Evolutionary conservation across 2,113 vertebrate genomes (phyloP).

Genomic region (Poeciliopsis retropinna): DNA sequence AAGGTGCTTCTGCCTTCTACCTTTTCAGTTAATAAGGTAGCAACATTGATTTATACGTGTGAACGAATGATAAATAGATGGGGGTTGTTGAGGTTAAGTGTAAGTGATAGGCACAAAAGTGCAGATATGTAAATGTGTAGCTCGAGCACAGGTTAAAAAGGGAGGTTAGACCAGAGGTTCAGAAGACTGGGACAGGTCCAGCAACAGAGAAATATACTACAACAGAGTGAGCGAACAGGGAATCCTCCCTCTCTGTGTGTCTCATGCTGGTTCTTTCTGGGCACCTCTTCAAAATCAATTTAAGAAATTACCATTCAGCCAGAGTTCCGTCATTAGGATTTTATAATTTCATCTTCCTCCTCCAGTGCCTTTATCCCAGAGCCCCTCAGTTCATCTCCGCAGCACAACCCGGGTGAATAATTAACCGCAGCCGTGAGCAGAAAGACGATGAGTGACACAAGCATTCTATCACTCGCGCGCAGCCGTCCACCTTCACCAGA

Average conservation of each 20-base stretch:
- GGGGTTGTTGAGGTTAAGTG: slow-evolving; percentile 38
- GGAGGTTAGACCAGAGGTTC: slow-evolving; percentile 45
- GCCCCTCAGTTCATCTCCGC: slow-evolving; percentile 75
- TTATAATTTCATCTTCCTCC: slow-evolving; percentile 81
- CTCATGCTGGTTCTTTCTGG: slow-evolving; percentile 62
- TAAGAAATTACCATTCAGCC: slow-evolving; percentile 78
- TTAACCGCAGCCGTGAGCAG: slow-evolving; percentile 76
- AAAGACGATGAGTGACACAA: slow-evolving; percentile 69
- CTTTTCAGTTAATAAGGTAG: slow-evolving; percentile 3
- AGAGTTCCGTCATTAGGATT: slow-evolving; percentile 77
- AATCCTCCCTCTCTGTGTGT: slow-evolving; percentile 31
- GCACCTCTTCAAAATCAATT: slow-evolving; percentile 80
- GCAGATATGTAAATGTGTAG: slow-evolving; percentile 33
- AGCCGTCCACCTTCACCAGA: slow-evolving; percentile 40
- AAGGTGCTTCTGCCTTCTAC: too few species aligned
- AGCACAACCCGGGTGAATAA: slow-evolving; percentile 79
- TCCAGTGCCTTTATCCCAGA: slow-evolving; percentile 75
- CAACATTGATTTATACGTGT: slow-evolving; percentile 3
- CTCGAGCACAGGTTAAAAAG: slow-evolving; percentile 50
- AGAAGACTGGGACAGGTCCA: slow-evolving; percentile 45
- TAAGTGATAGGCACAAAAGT: slow-evolving; percentile 49
- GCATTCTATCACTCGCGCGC: slow-evolving; percentile 56
- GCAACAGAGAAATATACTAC: slow-evolving; percentile 12
- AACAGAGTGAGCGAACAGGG: slow-evolving; percentile 19
- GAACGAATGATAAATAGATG: slow-evolving; percentile 1